These are phyloP conservation scores for Halcyon smyrnensis DNA, from an alignment of 2,797 vertebrate genomes.

Conservation along the genomic window DNA sequence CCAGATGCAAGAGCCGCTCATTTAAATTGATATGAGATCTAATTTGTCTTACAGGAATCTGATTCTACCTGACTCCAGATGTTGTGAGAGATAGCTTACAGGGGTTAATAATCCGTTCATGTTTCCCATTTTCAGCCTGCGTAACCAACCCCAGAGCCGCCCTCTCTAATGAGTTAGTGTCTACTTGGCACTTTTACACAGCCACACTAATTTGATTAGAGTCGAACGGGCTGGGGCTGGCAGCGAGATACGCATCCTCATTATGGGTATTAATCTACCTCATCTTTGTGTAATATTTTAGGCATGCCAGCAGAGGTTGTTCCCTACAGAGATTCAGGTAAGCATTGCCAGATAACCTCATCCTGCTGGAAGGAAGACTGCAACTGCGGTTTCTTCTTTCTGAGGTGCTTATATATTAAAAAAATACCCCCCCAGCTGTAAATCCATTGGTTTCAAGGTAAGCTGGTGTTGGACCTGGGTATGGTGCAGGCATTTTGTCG, in stretches of 20 bases:
- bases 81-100: background rate
- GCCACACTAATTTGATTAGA: background rate
- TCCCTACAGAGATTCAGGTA: slow-evolving; percentile 56
- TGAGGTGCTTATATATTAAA: background rate
- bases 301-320: slow-evolving; percentile 41
- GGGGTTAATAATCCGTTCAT: background rate
- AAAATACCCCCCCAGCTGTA: background rate
- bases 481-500: background rate
- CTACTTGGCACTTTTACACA: background rate
- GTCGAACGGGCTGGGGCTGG: background rate
- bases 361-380: background rate
- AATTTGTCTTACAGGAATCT: background rate
- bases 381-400: background rate
- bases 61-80: background rate
- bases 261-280: background rate
- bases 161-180: background rate
- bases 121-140: background rate
- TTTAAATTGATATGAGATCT: background rate
- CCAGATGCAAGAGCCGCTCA: background rate
- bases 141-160: background rate
- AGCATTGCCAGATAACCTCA: background rate
- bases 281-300: slow-evolving; percentile 6
- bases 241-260: background rate
- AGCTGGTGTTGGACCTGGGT: background rate
- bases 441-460: background rate